Percentiles rank a stretch among this genome's conserved stretches.
These are phyloP conservation scores for Hypsibius dujardini DNA, from an alignment of 1,140 invertebrate genomes.

Conservation along the genomic window DNA sequence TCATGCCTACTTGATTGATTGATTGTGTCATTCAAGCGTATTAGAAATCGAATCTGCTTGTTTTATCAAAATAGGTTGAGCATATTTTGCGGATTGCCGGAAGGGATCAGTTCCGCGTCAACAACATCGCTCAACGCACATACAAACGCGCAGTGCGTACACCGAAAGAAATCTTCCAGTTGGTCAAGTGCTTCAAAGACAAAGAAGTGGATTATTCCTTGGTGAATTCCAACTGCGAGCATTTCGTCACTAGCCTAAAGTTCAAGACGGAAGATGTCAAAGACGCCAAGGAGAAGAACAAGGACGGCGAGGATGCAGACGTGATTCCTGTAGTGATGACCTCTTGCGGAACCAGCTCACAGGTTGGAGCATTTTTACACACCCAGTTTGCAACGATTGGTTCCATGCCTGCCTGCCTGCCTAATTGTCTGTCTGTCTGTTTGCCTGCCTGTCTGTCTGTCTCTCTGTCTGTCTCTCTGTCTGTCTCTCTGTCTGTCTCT, in stretches of 20 bases:
- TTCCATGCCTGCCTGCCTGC: too few species aligned
- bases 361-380: too few species aligned
- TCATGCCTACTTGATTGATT: too few species aligned
- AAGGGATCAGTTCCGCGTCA: not conserved
- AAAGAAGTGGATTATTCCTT: not conserved
- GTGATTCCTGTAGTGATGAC: not conserved
- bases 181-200: constrained; percentile 1
- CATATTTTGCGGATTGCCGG: not conserved
- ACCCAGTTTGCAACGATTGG: too few species aligned
- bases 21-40: too few species aligned
- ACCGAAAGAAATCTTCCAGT: constrained; percentile 1
- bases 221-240: not conserved
- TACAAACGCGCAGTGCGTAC: not conserved
- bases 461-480: too few species aligned
- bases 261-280: not conserved
- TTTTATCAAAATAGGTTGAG: too few species aligned
- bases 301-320: not conserved
- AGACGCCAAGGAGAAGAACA: not conserved
- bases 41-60: too few species aligned
- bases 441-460: too few species aligned
- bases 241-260: constrained; percentile 9
- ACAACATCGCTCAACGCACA: not conserved
- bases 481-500: too few species aligned
- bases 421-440: too few species aligned
- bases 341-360: not conserved